These are phyloP conservation scores for Tachuris rubrigastra DNA, from an alignment of 2,113 vertebrate species.

Conservation along the genomic window DNA sequence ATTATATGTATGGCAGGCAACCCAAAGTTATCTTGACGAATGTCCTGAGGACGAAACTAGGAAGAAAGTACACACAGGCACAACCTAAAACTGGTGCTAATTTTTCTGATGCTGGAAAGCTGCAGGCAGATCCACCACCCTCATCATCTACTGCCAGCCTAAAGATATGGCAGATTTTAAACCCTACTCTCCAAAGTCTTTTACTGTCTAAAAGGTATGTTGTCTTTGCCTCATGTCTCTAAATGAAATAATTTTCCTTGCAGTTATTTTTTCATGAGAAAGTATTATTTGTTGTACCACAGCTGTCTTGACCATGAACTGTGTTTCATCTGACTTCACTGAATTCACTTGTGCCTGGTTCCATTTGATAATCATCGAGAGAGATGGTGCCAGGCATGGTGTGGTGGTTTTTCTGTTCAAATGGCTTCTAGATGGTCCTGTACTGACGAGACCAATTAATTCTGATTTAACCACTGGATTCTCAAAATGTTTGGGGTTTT, in stretches of 20 bases:
- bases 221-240: background rate
- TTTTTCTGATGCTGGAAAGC: conserved; percentile 73
- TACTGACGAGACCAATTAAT: background rate
- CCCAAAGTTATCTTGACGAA: conserved; percentile 82
- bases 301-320: background rate
- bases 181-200: conserved; percentile 69
- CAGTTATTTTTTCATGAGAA: background rate
- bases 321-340: background rate
- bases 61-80: conserved; percentile 76
- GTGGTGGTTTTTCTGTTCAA: background rate
- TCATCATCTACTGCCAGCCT: conserved; percentile 73
- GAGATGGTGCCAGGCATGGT: background rate
- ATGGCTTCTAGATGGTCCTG: background rate
- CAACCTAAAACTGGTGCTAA: conserved; percentile 64
- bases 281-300: background rate
- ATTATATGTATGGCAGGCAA: conserved; percentile 77
- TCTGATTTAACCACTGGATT: background rate
- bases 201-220: conserved; percentile 80
- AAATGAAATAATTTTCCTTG: background rate
- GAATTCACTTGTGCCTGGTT: background rate
- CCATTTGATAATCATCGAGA: background rate
- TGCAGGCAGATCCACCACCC: conserved; percentile 69
- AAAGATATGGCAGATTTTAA: conserved; percentile 75
- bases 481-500: background rate
- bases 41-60: conserved; percentile 77